A percentile compares a stretch with the other conserved stretches of the same genome.
These are phyloP conservation scores for Polydrusus cervinus DNA, from an alignment of 2,888 invertebrate species.

Conservation along the genomic window DNA sequence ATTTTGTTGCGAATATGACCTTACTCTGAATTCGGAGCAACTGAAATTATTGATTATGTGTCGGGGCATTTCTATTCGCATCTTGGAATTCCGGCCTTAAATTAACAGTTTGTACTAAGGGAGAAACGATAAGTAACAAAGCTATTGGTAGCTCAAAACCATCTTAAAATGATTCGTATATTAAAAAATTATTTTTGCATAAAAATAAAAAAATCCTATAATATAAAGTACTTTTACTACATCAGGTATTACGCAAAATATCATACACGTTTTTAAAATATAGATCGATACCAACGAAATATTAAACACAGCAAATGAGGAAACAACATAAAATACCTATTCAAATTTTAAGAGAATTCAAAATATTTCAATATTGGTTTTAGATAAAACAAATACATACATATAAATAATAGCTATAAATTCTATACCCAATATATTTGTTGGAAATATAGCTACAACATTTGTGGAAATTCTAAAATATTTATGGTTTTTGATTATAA, in stretches of 20 bases:
- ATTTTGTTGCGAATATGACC: slow-evolving; percentile 16
- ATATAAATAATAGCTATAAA: slow-evolving; percentile 14
- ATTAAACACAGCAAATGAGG: too few relatives aligned
- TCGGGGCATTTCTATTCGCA: slow-evolving; percentile 11
- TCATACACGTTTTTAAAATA: too few relatives aligned
- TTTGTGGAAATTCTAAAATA: slow-evolving; percentile 27
- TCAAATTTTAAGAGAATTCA: neutral
- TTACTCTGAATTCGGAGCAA: slow-evolving; percentile 15
- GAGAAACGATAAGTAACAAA: slow-evolving; percentile 17
- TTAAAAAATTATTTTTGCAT: neutral
- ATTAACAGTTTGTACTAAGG: slow-evolving; percentile 13
- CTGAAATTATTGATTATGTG: slow-evolving; percentile 24
- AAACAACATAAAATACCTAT: too few relatives aligned
- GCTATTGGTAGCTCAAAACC: neutral
- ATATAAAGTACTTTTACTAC: too few relatives aligned
- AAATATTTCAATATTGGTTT: slow-evolving; percentile 4
- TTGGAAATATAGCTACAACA: slow-evolving; percentile 12
- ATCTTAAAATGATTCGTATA: slow-evolving; percentile 17
- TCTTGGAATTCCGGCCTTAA: slow-evolving; percentile 19
- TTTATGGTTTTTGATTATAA: slow-evolving; percentile 23
- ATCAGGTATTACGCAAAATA: too few relatives aligned
- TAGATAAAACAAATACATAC: slow-evolving; percentile 17
- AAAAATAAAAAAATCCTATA: neutral
- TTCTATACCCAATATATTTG: slow-evolving; percentile 2
- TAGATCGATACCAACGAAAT: too few relatives aligned